These are phyloP conservation scores for Perca fluviatilis DNA, from an alignment of 2,113 vertebrate genomes.

Conservation along the genomic window DNA sequence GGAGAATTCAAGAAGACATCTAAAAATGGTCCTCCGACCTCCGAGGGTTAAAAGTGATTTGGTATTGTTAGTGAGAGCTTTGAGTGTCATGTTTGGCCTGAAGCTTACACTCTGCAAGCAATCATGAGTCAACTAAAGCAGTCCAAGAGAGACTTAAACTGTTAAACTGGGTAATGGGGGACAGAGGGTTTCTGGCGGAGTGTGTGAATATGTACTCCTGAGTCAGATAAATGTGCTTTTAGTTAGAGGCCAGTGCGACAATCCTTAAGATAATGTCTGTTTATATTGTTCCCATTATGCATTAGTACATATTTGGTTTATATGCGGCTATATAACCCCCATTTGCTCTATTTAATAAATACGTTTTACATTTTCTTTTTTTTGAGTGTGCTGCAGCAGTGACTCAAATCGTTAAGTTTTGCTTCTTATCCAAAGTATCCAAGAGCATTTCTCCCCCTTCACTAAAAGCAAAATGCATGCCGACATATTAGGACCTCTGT, in stretches of 20 bases:
- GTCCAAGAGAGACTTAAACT: constrained; percentile 26
- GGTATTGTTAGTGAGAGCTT: constrained; percentile 16
- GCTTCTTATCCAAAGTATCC: background rate
- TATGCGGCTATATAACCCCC: background rate
- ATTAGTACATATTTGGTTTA: background rate
- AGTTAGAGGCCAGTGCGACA: constrained; percentile 43
- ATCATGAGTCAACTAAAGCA: constrained; percentile 52
- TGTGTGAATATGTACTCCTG: constrained; percentile 35
- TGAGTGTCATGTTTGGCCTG: constrained; percentile 41
- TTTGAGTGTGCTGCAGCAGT: background rate
- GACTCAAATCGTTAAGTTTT: constrained; percentile 1
- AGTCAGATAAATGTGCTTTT: constrained; percentile 49
- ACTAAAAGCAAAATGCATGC: background rate
- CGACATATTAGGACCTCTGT: constrained; percentile 14
- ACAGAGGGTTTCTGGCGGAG: constrained; percentile 43
- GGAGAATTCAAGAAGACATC: too few relatives aligned
- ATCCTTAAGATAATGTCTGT: constrained; percentile 10
- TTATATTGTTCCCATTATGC: background rate
- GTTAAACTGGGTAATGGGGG: constrained; percentile 37
- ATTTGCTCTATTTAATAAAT: constrained; percentile 1
- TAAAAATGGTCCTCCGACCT: too few relatives aligned
- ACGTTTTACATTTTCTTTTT: background rate
- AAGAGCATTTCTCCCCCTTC: background rate
- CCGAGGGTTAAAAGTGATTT: background rate
- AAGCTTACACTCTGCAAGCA: constrained; percentile 46